A percentile compares a stretch with the other conserved stretches of the same genome.
These are phyloP conservation scores for Calidris pygmaea DNA, from an alignment of 2,113 vertebrate species.

Conservation along the genomic window DNA sequence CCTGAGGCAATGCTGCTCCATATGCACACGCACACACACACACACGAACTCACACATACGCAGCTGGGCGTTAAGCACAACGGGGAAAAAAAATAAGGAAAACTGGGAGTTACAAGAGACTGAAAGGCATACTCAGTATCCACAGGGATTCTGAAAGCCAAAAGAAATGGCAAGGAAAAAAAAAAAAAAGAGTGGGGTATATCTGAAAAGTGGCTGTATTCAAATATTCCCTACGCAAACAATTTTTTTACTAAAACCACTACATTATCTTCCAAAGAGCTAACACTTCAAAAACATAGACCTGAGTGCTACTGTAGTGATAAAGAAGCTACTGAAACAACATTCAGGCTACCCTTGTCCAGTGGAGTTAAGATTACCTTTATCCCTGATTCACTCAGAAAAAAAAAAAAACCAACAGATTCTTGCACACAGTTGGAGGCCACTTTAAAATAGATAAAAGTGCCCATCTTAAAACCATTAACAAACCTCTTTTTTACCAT, in stretches of 20 bases:
- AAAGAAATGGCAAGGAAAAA: neutral
- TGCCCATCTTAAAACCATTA: neutral
- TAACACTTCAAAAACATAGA: neutral
- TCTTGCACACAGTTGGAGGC: neutral
- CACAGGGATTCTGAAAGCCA: neutral
- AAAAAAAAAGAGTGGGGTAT: rapidly evolving
- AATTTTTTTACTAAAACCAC: neutral
- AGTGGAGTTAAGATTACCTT: neutral
- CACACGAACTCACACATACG: neutral
- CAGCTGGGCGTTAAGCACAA: neutral
- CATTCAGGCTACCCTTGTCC: neutral
- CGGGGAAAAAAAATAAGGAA: rapidly evolving
- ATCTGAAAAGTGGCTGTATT: neutral
- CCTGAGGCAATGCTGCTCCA: neutral
- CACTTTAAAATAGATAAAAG: neutral
- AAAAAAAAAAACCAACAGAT: neutral
- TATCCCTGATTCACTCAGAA: neutral
- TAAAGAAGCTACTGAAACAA: neutral
- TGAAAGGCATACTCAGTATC: neutral
- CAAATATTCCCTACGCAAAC: neutral
- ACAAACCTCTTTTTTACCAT: neutral
- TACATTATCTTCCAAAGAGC: neutral
- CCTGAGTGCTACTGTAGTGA: neutral
- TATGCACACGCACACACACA: neutral
- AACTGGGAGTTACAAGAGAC: neutral